Evolutionary conservation across 2,797 vertebrate species (phyloP).

Genomic region (Hydrophis major): DNA sequence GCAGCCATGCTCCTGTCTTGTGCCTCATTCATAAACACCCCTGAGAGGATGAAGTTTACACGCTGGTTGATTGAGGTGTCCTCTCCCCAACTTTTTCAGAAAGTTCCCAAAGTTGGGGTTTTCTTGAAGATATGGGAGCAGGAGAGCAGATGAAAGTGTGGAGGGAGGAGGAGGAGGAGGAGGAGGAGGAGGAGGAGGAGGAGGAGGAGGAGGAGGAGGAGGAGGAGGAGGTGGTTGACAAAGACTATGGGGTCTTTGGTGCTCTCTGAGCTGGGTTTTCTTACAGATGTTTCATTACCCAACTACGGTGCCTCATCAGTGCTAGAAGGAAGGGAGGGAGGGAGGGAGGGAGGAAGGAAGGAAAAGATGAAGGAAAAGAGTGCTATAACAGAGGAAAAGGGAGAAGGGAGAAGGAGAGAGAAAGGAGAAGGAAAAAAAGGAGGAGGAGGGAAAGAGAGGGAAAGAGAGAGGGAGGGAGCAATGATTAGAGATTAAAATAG

Average conservation of each 20-base stretch:
- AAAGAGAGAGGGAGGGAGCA: slow-evolving; percentile 58
- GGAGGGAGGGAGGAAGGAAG: no score
- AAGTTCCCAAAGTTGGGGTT: slow-evolving; percentile 44
- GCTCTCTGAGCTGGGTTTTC: no score
- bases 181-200: background rate
- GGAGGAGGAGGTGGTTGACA: no score
- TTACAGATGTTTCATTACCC: no score
- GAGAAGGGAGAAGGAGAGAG: no score
- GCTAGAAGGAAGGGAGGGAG: background rate
- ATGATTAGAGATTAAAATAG: slow-evolving; percentile 68
- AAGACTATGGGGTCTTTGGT: no score
- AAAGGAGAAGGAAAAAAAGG: no score
- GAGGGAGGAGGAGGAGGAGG: background rate
- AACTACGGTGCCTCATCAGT: background rate
- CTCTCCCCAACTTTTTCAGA: slow-evolving; percentile 51
- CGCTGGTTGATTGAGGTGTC: slow-evolving; percentile 57
- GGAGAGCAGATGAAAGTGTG: slow-evolving; percentile 48
- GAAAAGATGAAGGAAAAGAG: no score
- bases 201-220: no score
- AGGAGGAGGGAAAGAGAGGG: slow-evolving; percentile 44
- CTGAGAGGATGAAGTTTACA: slow-evolving; percentile 51
- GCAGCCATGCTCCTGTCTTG: slow-evolving; percentile 53
- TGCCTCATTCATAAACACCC: slow-evolving; percentile 52
- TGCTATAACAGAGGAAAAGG: no score
- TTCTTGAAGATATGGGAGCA: slow-evolving; percentile 31